These are phyloP conservation scores for Spilarctia lutea DNA, from an alignment of 2,888 invertebrate species.

Conservation along the genomic window DNA sequence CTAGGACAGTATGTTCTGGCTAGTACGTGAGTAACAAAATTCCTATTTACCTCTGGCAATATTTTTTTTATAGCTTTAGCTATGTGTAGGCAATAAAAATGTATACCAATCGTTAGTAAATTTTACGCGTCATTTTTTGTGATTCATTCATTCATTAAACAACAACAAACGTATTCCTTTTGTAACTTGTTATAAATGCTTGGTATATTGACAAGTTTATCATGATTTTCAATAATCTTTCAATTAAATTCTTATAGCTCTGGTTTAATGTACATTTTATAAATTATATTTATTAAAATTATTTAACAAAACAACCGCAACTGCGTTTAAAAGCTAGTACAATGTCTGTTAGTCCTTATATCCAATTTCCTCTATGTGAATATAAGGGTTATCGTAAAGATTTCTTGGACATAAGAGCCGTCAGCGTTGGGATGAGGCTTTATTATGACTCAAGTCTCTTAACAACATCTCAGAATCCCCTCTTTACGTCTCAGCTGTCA, in stretches of 20 bases:
- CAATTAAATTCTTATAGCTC: background rate
- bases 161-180: no score
- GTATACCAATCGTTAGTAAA: no score
- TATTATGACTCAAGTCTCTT: slow-evolving; percentile 42
- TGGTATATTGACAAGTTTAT: no score
- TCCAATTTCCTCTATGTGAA: background rate
- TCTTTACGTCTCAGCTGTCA: slow-evolving; percentile 51
- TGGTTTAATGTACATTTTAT: no score
- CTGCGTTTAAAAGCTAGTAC: background rate
- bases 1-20: no score
- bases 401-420: slow-evolving; percentile 20
- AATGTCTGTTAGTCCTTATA: background rate
- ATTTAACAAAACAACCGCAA: no score
- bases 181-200: no score
- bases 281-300: background rate
- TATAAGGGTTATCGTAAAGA: slow-evolving; percentile 5
- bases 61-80: no score
- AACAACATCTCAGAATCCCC: slow-evolving; percentile 45
- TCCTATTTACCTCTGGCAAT: background rate
- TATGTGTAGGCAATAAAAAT: no score
- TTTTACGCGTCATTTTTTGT: no score
- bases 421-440: slow-evolving; percentile 14
- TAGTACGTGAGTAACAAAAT: background rate
- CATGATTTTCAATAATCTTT: background rate
- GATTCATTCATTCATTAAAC: no score